Conservation (phyloP, 2,888 invertebrate species). For the Caenorhabditis angaria region DNA sequence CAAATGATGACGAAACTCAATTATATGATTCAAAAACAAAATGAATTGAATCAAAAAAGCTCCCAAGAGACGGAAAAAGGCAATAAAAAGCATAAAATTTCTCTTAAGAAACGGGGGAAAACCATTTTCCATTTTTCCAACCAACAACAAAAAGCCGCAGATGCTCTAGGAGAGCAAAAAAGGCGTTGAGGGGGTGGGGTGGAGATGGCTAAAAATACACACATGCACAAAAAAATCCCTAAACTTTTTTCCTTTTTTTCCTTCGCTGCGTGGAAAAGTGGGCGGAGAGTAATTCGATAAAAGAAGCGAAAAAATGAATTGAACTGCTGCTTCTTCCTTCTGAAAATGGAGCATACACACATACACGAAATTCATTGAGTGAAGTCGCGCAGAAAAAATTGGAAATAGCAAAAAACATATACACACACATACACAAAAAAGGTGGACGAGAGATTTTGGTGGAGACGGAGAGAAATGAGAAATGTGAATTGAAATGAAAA, state of each 20-base stretch:
- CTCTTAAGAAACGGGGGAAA: too few relatives aligned
- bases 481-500: not conserved
- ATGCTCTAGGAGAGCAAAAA: too few relatives aligned
- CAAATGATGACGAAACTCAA: too few relatives aligned
- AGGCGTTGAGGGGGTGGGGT: too few relatives aligned
- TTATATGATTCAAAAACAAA: too few relatives aligned
- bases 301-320: not conserved
- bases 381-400: not conserved
- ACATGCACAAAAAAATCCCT: not conserved
- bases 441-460: not conserved
- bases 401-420: not conserved
- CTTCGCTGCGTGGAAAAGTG: not conserved
- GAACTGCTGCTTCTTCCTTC: too few relatives aligned
- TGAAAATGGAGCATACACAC: not conserved
- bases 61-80: too few relatives aligned
- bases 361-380: constrained; percentile 1
- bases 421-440: not conserved
- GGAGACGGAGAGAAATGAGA: not conserved
- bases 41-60: too few relatives aligned
- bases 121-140: too few relatives aligned
- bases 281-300: constrained; percentile 4
- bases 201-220: not conserved
- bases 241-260: not conserved
- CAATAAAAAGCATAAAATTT: too few relatives aligned
- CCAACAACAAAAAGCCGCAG: too few relatives aligned